Evolutionary conservation across 2,888 invertebrate species (phyloP).

Genomic region (Andricus quercusramuli): DNA sequence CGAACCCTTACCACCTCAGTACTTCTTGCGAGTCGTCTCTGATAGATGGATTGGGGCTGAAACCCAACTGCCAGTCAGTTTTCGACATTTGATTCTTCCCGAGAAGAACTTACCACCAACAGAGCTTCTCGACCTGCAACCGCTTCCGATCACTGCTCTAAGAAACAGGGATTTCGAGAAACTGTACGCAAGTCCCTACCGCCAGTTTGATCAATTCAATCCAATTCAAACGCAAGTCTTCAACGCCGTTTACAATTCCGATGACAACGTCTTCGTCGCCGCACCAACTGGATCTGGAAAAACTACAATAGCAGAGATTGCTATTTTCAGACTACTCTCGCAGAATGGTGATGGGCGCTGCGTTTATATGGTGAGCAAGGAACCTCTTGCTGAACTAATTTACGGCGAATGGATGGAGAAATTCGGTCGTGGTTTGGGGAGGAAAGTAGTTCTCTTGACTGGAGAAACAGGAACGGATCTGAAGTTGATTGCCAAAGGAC

Average conservation of each 20-base stretch:
- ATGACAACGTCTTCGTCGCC: conserved; percentile 98
- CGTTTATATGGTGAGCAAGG: conserved; percentile 96
- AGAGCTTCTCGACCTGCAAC: conserved; percentile 97
- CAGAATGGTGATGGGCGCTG: conserved; percentile 89
- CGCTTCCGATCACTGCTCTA: conserved; percentile 95
- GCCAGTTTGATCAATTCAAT: conserved; percentile 94
- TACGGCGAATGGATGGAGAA: conserved; percentile 96
- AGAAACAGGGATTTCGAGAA: conserved; percentile 92
- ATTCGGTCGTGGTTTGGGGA: conserved; percentile 89
- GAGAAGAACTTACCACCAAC: conserved; percentile 99
- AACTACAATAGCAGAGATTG: conserved; percentile 97
- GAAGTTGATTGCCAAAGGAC: conserved; percentile 94
- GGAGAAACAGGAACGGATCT: conserved; percentile 99
- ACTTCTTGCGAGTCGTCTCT: conserved; percentile 94
- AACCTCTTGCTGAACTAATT: conserved; percentile 92
- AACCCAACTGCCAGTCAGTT: conserved; percentile 97
- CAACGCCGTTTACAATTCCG: conserved; percentile 98
- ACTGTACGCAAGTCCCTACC: conserved; percentile 85
- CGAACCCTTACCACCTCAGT: conserved; percentile 98
- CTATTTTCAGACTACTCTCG: conserved; percentile 91
- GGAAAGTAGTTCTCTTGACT: conserved; percentile 94
- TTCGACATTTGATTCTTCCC: conserved; percentile 97
- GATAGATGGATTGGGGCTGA: conserved; percentile 97
- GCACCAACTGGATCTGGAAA: conserved; percentile 96
- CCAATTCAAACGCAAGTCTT: conserved; percentile 99